Percentiles rank a stretch among this genome's conserved stretches.
phyloP scores from a whole-genome alignment of 2,888 invertebrate species.

The Cheilosia soror region DNA sequence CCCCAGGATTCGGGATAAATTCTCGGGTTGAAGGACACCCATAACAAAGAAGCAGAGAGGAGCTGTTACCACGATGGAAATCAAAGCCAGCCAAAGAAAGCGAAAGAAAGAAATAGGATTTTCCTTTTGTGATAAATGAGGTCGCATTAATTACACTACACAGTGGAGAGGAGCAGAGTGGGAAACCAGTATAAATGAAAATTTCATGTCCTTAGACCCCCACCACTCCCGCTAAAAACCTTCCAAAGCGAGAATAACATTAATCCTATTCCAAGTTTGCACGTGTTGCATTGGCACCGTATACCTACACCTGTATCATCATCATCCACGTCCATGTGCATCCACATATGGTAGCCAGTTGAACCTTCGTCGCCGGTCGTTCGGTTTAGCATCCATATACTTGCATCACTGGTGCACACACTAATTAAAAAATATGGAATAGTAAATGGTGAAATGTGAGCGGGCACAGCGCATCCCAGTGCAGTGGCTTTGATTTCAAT shows the following conservation, averaged over 20 bases:
- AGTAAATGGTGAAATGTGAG: constrained; percentile 63
- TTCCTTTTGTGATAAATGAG: constrained; percentile 73
- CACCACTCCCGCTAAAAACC: constrained; percentile 6
- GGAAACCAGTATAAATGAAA: constrained; percentile 49
- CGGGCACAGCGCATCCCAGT: neutral
- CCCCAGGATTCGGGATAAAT: constrained; percentile 17
- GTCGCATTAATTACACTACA: constrained; percentile 66
- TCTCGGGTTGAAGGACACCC: constrained; percentile 46
- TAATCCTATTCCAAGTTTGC: constrained; percentile 60
- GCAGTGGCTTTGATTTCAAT: constrained; percentile 51
- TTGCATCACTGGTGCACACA: constrained; percentile 42
- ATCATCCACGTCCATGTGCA: constrained; percentile 16
- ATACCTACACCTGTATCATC: neutral
- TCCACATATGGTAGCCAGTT: constrained; percentile 20
- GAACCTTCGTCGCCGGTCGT: constrained; percentile 7
- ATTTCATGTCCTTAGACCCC: constrained; percentile 17
- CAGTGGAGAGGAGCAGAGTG: neutral
- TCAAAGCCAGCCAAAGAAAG: constrained; percentile 58
- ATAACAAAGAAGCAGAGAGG: constrained; percentile 18
- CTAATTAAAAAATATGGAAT: constrained; percentile 73
- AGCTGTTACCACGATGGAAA: constrained; percentile 59
- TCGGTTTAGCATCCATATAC: neutral
- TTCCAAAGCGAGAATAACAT: constrained; percentile 32
- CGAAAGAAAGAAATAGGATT: constrained; percentile 62
- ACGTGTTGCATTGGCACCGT: constrained; percentile 63